phyloP scores from a whole-genome alignment of 1,140 invertebrate genomes.

The Drosophila neocordata region DNA sequence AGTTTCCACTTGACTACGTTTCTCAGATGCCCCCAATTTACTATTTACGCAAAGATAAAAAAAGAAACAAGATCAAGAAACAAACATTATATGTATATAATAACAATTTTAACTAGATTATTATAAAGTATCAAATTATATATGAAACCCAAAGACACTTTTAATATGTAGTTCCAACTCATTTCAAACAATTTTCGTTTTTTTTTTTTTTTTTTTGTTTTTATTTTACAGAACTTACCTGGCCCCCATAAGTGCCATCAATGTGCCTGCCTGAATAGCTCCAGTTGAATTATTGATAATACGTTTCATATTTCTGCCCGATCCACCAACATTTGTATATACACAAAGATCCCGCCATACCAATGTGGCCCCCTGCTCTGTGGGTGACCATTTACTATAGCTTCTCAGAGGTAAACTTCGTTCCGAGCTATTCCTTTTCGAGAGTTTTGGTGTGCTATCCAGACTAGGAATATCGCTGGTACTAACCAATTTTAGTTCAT shows the following conservation, averaged over 20 bases:
- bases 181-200: background rate
- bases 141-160: too few species aligned
- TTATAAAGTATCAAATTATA: too few species aligned
- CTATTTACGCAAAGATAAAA: too few species aligned
- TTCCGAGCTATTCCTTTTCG: constrained; percentile 75
- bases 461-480: constrained; percentile 53
- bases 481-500: constrained; percentile 55
- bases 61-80: background rate
- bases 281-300: constrained; percentile 89
- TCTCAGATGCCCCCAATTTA: constrained; percentile 1
- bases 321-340: constrained; percentile 84
- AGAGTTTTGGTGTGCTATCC: constrained; percentile 65
- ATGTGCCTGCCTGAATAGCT: constrained; percentile 90
- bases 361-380: constrained; percentile 86
- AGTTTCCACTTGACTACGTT: constrained; percentile 28
- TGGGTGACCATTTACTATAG: constrained; percentile 84
- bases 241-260: constrained; percentile 95
- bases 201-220: too few species aligned
- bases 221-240: constrained; percentile 84
- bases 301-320: constrained; percentile 84
- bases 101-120: too few species aligned
- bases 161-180: constrained; percentile 36
- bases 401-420: constrained; percentile 76
- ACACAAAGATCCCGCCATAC: constrained; percentile 90
- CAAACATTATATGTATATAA: background rate